Evolutionary conservation across 2,888 invertebrate species (phyloP), one percentile per base, ranked within the genome.

Genomic region (Mystacides longicornis): DNA sequence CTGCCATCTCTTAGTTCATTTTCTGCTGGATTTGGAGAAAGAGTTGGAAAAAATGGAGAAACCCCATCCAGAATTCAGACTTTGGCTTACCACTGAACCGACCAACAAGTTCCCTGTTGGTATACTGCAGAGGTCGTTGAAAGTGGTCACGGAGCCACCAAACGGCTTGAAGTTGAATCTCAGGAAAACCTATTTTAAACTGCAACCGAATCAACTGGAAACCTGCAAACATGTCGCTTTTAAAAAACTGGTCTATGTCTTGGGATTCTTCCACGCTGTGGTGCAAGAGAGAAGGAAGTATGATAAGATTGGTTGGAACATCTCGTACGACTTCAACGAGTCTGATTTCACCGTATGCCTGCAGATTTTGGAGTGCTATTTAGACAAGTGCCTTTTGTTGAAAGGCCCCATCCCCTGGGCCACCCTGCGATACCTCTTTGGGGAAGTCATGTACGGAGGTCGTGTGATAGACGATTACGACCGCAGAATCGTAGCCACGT

Each of bases 391-490:
- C 51, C 64, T 75, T 58, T 73, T 78, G 0, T 71, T 73, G 7
- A 83, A 81, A 50, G 72, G 78, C 0, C 80, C 82, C 54, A 83
- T 93, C 53, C 93, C 94, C 0, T 95, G 95, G 95, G 84, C 84
- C 63, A 93, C 90, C 66, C 79, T 95, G 52, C 93, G 93, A 67
- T 95, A 94, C 69, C 75, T 95, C 1, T 91, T 95, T 64, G 94
- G 94, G 57, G 94, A 95, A 79, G 93, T 94, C 22, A 94, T 95
- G 91, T 95, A 95, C 68, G 95, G 95, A 22, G 95, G 95, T 1
- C 81, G 93, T 52, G 91, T 95, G 27, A 94, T 93, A 62, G 94
- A 95, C 69, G 86, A 89, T 69, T 94, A 85, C 72, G 95, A 95
- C 72, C 81, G 93, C 11, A 83, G 94, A 59, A 86, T 93, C 11